Percentiles rank a stretch among this genome's conserved stretches.
Conservation (phyloP, 1,140 invertebrate genomes). For the Trichonephila inaurata region DNA sequence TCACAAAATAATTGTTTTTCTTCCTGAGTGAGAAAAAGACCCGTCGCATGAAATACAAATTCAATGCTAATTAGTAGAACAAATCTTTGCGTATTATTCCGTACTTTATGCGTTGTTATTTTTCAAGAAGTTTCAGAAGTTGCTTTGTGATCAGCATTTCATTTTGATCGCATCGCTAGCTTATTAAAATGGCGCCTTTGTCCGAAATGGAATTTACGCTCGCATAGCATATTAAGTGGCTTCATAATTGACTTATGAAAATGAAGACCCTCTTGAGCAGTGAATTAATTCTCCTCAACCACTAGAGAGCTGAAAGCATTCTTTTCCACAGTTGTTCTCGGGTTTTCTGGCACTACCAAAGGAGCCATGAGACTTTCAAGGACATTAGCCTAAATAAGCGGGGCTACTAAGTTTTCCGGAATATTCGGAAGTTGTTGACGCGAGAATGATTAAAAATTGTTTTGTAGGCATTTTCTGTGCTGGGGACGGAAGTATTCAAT, state of each 20-base stretch:
- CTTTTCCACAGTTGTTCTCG: background rate
- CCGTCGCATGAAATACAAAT: background rate
- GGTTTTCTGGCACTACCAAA: background rate
- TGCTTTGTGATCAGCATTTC: background rate
- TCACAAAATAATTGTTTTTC: too few species aligned
- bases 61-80: background rate
- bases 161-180: background rate
- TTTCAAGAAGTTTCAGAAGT: background rate
- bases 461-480: too few species aligned
- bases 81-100: background rate
- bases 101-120: background rate
- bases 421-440: background rate
- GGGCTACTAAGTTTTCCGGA: background rate
- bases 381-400: background rate
- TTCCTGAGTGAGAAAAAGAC: background rate
- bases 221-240: background rate
- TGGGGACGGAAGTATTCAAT: too few species aligned
- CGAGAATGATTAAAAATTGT: background rate
- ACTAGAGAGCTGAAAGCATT: background rate
- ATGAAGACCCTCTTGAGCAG: background rate
- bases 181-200: background rate
- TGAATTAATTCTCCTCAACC: background rate
- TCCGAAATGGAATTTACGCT: background rate
- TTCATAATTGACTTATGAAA: conserved; percentile 26
- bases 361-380: background rate